Percentiles rank a stretch among this genome's conserved stretches.
Evolutionary conservation across 2,888 invertebrate species (phyloP).

Genomic region (Temnothorax ravouxi): DNA sequence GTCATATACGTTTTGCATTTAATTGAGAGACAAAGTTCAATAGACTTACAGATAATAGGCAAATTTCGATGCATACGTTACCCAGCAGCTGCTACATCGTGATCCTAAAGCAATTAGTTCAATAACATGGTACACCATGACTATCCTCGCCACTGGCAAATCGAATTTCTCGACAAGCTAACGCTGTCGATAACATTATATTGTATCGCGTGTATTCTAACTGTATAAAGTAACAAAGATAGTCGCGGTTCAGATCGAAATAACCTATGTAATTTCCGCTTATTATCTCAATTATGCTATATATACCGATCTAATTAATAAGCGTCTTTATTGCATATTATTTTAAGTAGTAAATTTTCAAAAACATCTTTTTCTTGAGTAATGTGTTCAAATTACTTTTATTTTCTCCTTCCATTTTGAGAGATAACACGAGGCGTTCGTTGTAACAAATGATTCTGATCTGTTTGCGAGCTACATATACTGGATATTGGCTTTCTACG

Average conservation of each 20-base stretch:
- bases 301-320: neutral
- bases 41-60: slow-evolving; percentile 66
- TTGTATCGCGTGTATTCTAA: slow-evolving; percentile 59
- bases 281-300: neutral
- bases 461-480: slow-evolving; percentile 13
- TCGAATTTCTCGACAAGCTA: slow-evolving; percentile 72
- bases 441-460: slow-evolving; percentile 30
- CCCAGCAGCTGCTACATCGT: slow-evolving; percentile 59
- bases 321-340: neutral
- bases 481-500: slow-evolving; percentile 21
- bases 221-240: slow-evolving; percentile 50
- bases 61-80: slow-evolving; percentile 66
- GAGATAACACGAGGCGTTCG: neutral
- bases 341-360: neutral
- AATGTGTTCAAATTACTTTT: neutral
- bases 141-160: slow-evolving; percentile 65
- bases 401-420: neutral
- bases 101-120: slow-evolving; percentile 68
- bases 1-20: neutral
- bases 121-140: slow-evolving; percentile 64
- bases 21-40: slow-evolving; percentile 44
- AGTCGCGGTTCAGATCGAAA: slow-evolving; percentile 6
- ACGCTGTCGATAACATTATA: slow-evolving; percentile 69
- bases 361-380: neutral
- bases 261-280: slow-evolving; percentile 14